Percentiles rank a stretch among this genome's conserved stretches.
These are phyloP conservation scores for Bufo gargarizans DNA, from an alignment of 2,113 vertebrate species.

Conservation along the genomic window DNA sequence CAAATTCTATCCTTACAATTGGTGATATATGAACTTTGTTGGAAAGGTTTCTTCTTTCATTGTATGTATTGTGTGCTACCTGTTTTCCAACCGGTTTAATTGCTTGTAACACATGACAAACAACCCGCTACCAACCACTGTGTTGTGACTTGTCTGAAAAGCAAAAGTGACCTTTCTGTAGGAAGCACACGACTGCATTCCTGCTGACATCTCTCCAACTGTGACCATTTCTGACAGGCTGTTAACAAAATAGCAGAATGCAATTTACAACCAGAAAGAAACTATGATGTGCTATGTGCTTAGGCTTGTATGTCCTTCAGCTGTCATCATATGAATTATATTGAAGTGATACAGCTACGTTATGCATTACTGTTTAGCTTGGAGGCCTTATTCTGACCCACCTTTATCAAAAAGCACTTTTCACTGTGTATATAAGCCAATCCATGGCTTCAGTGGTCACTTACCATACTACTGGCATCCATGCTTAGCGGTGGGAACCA, in stretches of 20 bases:
- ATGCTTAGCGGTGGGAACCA: too few species aligned
- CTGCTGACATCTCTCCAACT: constrained; percentile 31
- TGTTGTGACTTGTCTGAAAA: constrained; percentile 38
- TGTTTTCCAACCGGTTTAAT: not conserved
- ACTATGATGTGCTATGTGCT: not conserved
- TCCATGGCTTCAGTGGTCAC: too few species aligned
- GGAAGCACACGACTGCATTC: constrained; percentile 6
- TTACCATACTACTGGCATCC: too few species aligned
- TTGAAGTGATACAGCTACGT: not conserved
- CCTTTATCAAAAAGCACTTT: too few species aligned
- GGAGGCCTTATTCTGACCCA: not conserved
- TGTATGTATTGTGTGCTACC: not conserved
- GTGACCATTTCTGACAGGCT: constrained; percentile 23
- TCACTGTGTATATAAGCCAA: too few species aligned
- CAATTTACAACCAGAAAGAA: constrained; percentile 32
- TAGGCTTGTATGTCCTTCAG: not conserved
- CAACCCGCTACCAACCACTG: not conserved
- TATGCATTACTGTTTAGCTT: not conserved
- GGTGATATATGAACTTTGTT: not conserved
- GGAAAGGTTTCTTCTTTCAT: not conserved
- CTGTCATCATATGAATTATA: not conserved
- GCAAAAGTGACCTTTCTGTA: constrained; percentile 44
- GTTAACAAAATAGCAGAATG: constrained; percentile 27
- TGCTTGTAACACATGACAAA: constrained; percentile 25
- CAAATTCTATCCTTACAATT: too few species aligned